Conservation (phyloP, 1,140 invertebrate genomes). For the Macrostomum lignano region DNA sequence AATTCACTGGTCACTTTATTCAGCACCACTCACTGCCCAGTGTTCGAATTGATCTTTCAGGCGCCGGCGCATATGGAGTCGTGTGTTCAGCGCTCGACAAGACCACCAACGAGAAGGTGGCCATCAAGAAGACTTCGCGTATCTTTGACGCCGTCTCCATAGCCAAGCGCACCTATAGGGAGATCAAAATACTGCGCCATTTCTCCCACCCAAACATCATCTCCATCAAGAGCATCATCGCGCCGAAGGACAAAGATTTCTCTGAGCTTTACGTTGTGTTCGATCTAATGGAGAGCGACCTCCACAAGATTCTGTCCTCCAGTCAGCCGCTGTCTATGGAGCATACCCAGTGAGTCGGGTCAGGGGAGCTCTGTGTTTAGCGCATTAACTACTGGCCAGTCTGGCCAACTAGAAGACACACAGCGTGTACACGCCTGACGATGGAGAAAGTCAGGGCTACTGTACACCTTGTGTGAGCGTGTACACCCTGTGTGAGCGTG, state of each 20-base stretch:
- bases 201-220: conserved; percentile 31
- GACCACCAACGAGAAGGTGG: conserved; percentile 21
- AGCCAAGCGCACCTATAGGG: conserved; percentile 27
- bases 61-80: conserved; percentile 28
- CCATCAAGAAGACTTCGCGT: conserved; percentile 31
- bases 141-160: conserved; percentile 24
- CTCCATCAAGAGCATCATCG: conserved; percentile 24
- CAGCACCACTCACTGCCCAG: too few species aligned
- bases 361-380: too few species aligned
- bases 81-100: conserved; percentile 28
- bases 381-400: too few species aligned
- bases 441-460: too few species aligned
- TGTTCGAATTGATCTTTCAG: too few species aligned
- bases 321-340: conserved; percentile 12
- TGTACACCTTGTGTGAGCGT: too few species aligned
- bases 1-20: not conserved
- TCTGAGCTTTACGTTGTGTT: conserved; percentile 30
- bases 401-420: too few species aligned
- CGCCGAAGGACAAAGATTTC: conserved; percentile 15
- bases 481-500: too few species aligned
- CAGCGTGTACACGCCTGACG: too few species aligned
- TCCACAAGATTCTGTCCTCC: conserved; percentile 30
- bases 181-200: conserved; percentile 30
- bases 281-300: conserved; percentile 30
- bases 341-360: too few species aligned